Base-by-base conservation (phyloP, 2,113 vertebrate genomes). In the Eubucco bourcierii region DNA sequence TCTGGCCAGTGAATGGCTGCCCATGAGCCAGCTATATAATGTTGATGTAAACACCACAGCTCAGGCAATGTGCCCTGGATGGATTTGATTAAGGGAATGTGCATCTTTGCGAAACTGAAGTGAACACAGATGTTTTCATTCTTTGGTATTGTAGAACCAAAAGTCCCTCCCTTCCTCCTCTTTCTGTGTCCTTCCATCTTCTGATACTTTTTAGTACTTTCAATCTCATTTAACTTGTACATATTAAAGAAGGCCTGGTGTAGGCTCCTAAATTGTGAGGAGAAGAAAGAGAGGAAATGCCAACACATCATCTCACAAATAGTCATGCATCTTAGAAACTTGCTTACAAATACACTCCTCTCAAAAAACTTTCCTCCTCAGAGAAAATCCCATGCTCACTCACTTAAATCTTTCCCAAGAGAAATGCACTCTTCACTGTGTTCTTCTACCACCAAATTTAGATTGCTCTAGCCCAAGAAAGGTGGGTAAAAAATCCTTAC, bases 121-220 rank as follows among this genome's bases (percentile, higher is more conserved):
- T 68, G 58, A 59, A 86, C 82, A 91, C 77, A 91, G 58, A 84
- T 86, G 76, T 84, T 94, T 93, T 86, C 44, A 25, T 75, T 80
- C 23, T 75, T 37, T 23, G 21, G 44, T 74, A n/a, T 4, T 88
- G 9, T 12, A 77, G 55, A 68, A 83, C 33, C 0, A 31, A 80
- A 88, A 71, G 5, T 21, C 52, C 44, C 72, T 59, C 41, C 7
- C 29, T 16, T 70, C 39, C 12, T 59, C 28, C 34, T 80, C 25
- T 34, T 47, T 70, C 33, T 71, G 28, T 20, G 46, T 85, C 23
- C 18, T 88, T 15, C 44, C 72, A 8, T 58, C 17, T 50, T 47
- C 27, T 52, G 29, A 15, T 50, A 67, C 6, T 7, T 67, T 61
- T 63, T 41, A 68, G 29, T 24, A 37, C 2, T 72, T 83, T 53